A percentile compares a stretch with the other conserved stretches of the same genome.
phyloP scores from a whole-genome alignment of 1,140 invertebrate species.

The Aethina tumida region DNA sequence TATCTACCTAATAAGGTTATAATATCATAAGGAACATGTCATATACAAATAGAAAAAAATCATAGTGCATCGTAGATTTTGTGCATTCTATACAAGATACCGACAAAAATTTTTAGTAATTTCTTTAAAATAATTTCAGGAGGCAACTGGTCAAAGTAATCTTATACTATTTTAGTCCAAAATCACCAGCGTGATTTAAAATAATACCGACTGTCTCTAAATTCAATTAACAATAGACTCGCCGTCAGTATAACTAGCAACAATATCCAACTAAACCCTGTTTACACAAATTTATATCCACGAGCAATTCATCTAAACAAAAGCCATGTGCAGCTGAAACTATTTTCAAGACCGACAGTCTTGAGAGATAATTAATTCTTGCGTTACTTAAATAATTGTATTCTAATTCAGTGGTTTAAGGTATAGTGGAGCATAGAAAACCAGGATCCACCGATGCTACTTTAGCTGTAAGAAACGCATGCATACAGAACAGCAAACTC shows the following conservation, averaged over 20 bases:
- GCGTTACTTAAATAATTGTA: conserved; percentile 1
- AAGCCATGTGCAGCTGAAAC: not conserved
- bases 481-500: conserved; percentile 88
- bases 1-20: not conserved
- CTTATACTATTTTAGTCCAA: not conserved
- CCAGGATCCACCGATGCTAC: conserved; percentile 82
- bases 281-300: not conserved
- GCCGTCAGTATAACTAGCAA: not conserved
- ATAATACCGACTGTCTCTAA: not conserved
- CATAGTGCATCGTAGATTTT: conserved; percentile 3
- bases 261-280: conserved; percentile 2
- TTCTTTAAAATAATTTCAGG: too few species aligned
- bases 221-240: conserved; percentile 1
- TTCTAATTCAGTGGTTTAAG: conserved; percentile 30
- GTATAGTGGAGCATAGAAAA: conserved; percentile 68
- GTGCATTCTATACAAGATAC: conserved; percentile 6
- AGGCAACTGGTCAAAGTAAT: not conserved
- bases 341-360: not conserved
- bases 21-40: conserved; percentile 4
- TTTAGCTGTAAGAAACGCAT: conserved; percentile 88
- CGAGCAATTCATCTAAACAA: not conserved
- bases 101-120: not conserved
- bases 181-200: not conserved
- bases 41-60: not conserved
- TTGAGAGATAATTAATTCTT: conserved; percentile 1